Percentiles rank a stretch among this genome's conserved stretches.
Evolutionary conservation across 37 sponge, comb jelly and placozoan genomes (phyloP).

Genomic region (Ianthella basta): DNA sequence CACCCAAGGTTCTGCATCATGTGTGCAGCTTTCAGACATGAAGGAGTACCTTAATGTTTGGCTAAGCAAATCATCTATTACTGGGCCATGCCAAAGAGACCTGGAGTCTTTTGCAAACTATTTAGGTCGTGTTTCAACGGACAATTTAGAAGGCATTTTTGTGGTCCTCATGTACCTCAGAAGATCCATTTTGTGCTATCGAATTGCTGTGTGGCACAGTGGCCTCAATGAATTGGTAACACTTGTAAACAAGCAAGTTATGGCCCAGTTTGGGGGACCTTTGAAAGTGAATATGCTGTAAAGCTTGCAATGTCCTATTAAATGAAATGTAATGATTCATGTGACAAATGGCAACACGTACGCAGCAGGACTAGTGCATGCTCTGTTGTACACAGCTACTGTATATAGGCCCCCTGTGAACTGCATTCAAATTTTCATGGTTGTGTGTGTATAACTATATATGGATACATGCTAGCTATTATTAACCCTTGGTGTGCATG

Average conservation of each 20-base stretch:
- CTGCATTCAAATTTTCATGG: too few relatives aligned
- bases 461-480: too few relatives aligned
- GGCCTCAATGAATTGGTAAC: constrained; percentile 23
- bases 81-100: constrained; percentile 32
- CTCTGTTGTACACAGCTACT: too few relatives aligned
- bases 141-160: constrained; percentile 25
- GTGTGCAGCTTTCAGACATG: background rate
- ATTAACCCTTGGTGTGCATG: too few relatives aligned
- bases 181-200: background rate
- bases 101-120: constrained; percentile 31
- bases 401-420: too few relatives aligned
- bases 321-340: too few relatives aligned
- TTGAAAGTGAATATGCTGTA: constrained; percentile 24
- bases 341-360: too few relatives aligned
- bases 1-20: background rate
- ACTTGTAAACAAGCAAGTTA: constrained; percentile 7
- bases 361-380: too few relatives aligned
- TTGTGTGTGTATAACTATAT: too few relatives aligned
- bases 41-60: constrained; percentile 9
- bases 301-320: background rate
- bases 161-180: constrained; percentile 17
- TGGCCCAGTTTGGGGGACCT: constrained; percentile 1
- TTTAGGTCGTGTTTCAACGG: background rate
- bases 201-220: constrained; percentile 32
- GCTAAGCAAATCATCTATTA: background rate